A percentile compares a stretch with the other conserved stretches of the same genome.
Evolutionary conservation across 2,113 vertebrate genomes (phyloP).

Genomic region (Plecotus auritus): DNA sequence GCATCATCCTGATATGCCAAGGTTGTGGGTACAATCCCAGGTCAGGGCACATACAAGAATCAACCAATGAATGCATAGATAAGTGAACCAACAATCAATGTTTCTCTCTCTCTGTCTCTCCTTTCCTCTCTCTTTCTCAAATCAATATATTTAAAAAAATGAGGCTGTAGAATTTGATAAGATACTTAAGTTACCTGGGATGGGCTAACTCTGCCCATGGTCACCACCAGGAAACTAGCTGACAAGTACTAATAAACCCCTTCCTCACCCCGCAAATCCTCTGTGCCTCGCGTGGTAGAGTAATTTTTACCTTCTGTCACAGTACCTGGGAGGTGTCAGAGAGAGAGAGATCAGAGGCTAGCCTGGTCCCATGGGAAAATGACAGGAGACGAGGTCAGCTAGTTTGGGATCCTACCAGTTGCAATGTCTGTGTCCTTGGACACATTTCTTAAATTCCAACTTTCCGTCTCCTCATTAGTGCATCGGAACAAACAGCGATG

Average conservation of each 20-base stretch:
- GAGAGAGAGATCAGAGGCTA: not conserved
- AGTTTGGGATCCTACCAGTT: not conserved
- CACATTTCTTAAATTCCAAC: slow-evolving; percentile 2
- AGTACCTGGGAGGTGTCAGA: not conserved
- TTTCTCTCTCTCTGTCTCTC: not conserved
- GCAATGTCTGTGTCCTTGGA: not conserved
- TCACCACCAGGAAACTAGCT: not conserved
- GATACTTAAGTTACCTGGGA: not conserved
- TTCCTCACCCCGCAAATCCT: rapidly evolving
- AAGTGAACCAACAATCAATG: not conserved
- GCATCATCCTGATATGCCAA: not conserved
- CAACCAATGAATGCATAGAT: not conserved
- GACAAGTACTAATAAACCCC: not conserved
- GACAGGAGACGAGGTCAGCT: not conserved
- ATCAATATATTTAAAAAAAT: not conserved
- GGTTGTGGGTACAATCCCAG: not conserved
- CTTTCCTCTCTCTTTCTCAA: too few species aligned
- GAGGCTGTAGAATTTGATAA: not conserved
- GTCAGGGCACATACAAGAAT: not conserved
- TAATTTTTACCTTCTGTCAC: not conserved
- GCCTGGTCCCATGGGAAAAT: not conserved
- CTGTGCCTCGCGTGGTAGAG: rapidly evolving
- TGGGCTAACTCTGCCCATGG: not conserved
- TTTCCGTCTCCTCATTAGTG: not conserved
- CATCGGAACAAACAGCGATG: not conserved